These are phyloP conservation scores for Chaetophractus vellerosus DNA, from an alignment of 2,797 vertebrate species.

Conservation along the genomic window DNA sequence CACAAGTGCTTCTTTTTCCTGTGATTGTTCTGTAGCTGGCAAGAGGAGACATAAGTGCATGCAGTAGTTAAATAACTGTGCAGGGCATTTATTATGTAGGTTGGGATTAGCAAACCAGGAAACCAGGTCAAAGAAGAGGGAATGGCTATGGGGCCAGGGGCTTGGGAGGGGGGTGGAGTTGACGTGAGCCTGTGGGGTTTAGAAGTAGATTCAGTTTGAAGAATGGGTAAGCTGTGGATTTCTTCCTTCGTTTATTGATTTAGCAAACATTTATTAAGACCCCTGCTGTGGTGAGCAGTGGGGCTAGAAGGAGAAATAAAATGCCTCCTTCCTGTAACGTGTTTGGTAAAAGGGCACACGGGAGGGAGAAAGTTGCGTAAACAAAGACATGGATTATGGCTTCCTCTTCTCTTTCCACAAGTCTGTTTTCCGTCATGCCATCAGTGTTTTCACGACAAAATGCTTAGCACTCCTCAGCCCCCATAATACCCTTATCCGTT, in stretches of 20 bases:
- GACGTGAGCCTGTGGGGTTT: not conserved
- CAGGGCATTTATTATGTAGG: not conserved
- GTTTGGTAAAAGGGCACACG: not conserved
- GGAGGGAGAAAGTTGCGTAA: not conserved
- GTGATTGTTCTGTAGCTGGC: not conserved
- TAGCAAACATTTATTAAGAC: not conserved
- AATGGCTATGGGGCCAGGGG: not conserved
- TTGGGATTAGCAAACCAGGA: not conserved
- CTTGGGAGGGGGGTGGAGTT: too few relatives aligned
- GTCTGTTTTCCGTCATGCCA: not conserved
- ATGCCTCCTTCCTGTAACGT: not conserved
- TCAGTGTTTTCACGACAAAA: not conserved
- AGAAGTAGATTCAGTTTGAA: constrained; percentile 6
- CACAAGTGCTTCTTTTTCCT: not conserved
- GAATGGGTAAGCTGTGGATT: not conserved
- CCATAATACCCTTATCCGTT: not conserved
- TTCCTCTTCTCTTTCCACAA: not conserved
- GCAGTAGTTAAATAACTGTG: not conserved
- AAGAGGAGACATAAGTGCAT: not conserved
- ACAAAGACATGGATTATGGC: not conserved
- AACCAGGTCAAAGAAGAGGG: not conserved
- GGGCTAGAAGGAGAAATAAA: not conserved
- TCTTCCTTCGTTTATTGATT: not conserved
- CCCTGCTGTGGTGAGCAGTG: not conserved
- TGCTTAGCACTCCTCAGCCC: not conserved